Base-by-base conservation (phyloP, 92 coral and sea anemone genomes). In the Parazoanthus swiftii region DNA sequence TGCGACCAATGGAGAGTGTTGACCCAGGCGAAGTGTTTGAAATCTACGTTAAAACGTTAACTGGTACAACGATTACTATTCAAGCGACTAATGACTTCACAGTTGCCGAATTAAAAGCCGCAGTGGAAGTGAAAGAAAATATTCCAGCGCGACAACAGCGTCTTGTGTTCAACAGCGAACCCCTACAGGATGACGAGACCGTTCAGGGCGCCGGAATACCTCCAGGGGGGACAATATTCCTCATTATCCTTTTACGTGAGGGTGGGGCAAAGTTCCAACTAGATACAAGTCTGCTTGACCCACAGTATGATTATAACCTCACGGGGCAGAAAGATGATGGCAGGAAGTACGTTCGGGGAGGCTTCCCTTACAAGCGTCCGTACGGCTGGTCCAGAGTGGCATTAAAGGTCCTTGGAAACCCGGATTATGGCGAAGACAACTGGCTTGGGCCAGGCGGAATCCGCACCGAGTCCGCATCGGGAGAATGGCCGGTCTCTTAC, bases 401-500 rank as follows among this genome's bases (percentile, higher is more conserved):
- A 38, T 33, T 94, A 36, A 92, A 85, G 63, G 96, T 90, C 15
- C 50, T 46, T 3, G 89, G 81, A 16, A 79, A 77, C 5, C 87
- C 91, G 73, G 86, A 29, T 0, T 81, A 81, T 37, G 79, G 70
- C 14, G 89, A 89, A 76, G 77, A 89, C 77, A 21, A 23, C 0
- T 94, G 96, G 96, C 93, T 94, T 58, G 94, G 96, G 5, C 89
- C 90, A 2, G 25, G 90, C 38, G 96, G 96, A 18, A 89, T 92
- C 13, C 92, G 96, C 36, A 94, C 94, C 0, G 76, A 75, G 58
- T 73, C 85, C 16, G 76, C 90, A 33, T 59, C 85, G 4, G 92
- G 89, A 14, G 96, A 92, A 74, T 94, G 96, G 96, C 93, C 96
- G 2, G 96, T 94, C 3, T 90, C 94, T 43, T 94, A 94, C 70